phyloP scores from a whole-genome alignment of 2,888 invertebrate genomes.

The Malacosoma neustria region DNA sequence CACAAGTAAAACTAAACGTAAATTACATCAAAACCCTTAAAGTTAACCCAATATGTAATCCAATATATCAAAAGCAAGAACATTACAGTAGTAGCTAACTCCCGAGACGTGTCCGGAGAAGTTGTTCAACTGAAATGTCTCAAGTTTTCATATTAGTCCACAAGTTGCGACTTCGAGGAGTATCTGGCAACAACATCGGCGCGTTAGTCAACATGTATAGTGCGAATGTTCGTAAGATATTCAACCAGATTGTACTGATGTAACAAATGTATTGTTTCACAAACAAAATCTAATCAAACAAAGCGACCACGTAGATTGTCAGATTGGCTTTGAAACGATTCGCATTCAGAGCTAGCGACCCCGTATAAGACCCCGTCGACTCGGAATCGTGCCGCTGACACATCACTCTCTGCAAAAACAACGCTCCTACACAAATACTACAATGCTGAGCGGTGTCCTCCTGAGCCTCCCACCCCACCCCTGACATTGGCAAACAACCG shows the following conservation, averaged over 20 bases:
- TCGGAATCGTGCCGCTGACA: slow-evolving; percentile 47
- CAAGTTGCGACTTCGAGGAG: neutral
- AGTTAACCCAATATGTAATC: neutral
- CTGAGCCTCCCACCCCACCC: slow-evolving; percentile 18
- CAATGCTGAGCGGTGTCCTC: slow-evolving; percentile 53
- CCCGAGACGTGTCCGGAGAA: neutral
- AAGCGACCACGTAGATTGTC: slow-evolving; percentile 33
- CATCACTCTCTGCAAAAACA: slow-evolving; percentile 61
- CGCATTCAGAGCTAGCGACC: slow-evolving; percentile 34
- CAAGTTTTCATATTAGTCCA: neutral
- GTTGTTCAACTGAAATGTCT: neutral
- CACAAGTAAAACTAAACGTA: too few relatives aligned
- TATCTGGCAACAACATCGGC: neutral
- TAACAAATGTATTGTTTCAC: neutral
- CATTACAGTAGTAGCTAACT: neutral
- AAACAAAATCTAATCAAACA: slow-evolving; percentile 22
- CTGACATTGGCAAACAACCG: slow-evolving; percentile 9
- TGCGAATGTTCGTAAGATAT: neutral
- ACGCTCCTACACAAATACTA: slow-evolving; percentile 60
- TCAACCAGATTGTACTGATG: neutral
- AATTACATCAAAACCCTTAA: too few relatives aligned
- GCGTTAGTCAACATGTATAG: neutral
- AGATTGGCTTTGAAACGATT: slow-evolving; percentile 31
- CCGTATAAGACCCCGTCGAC: slow-evolving; percentile 26
- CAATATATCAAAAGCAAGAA: neutral